A percentile compares a stretch with the other conserved stretches of the same genome.
Evolutionary conservation across 1,140 invertebrate species (phyloP).

Genomic region (Maniola jurtina): DNA sequence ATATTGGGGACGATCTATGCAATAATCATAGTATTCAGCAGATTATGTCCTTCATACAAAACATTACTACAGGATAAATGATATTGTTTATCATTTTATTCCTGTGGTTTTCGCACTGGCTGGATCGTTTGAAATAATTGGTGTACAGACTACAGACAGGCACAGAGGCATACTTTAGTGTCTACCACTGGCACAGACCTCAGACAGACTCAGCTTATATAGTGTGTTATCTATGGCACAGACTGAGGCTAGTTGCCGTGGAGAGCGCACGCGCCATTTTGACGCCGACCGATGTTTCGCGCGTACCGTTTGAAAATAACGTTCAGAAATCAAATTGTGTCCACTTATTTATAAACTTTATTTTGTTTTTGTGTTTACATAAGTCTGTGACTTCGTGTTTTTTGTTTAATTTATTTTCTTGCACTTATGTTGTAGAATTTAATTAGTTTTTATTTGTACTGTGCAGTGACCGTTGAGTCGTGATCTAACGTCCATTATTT

Average conservation of each 20-base stretch:
- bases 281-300: constrained; percentile 45
- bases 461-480: constrained; percentile 52
- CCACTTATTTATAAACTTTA: constrained; percentile 14
- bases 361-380: constrained; percentile 26
- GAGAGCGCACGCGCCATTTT: constrained; percentile 66
- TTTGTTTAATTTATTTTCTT: constrained; percentile 33
- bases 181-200: background rate
- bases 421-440: constrained; percentile 12
- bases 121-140: background rate
- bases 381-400: constrained; percentile 41
- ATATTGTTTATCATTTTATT: background rate
- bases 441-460: constrained; percentile 45
- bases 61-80: background rate
- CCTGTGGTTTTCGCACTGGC: background rate
- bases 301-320: constrained; percentile 59
- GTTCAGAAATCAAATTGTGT: constrained; percentile 35
- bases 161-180: background rate
- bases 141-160: background rate
- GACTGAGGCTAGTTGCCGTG: constrained; percentile 51
- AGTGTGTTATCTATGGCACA: no score
- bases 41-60: no score
- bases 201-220: constrained; percentile 26
- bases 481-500: constrained; percentile 56
- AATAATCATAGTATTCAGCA: no score
- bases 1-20: no score